Base-by-base conservation (phyloP, 1,140 invertebrate species). In the Trichoplusia ni region DNA sequence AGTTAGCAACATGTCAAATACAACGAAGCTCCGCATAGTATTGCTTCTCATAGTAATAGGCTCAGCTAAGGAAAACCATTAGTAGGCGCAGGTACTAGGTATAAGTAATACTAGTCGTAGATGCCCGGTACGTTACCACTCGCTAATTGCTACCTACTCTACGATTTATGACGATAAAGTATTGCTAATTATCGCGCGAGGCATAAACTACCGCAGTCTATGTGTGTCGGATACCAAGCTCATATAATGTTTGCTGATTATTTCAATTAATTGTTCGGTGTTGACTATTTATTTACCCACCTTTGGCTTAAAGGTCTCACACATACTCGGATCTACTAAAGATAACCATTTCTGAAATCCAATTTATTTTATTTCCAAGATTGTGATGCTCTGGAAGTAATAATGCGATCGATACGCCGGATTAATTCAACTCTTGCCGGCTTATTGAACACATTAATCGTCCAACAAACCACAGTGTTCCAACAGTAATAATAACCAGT, bases 401-500 rank as follows among this genome's bases (percentile, higher is more conserved):
- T 37, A 38, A 40, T 29, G 5, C 27, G 47, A 33, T 23, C 35
- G 51, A 56, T 56, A 51, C 13, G 6, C 8, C 11, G 38, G 25
- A 46, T 59, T 33, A 59, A 46, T 33, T 37, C 27, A 21, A 31
- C 38, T 58, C 21, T 44, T 40, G 3, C 14, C 40, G 29, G 54
- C 54, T 59, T 62, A 65, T 61, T 73, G 54, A 71, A 74, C 67
- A 67, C 64, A 76, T 68, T 74, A 80, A 77, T 78, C 54, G 37
- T 46, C n/a, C 38, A 59, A n/a, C 38, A 44, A 59, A 59, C 37
- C 40, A 44, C 38, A 59, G 40, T 59, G 40, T 23, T 59, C 38
- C 27, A 9, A 53, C 9, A 18, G 14, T 42, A 40, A 42, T 40
- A 56, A 40, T 56, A 56, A 56, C 33, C 23, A 53, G 25, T 54